phyloP scores from a whole-genome alignment of 1,140 invertebrate species.

The Drosophila prosaltans region DNA sequence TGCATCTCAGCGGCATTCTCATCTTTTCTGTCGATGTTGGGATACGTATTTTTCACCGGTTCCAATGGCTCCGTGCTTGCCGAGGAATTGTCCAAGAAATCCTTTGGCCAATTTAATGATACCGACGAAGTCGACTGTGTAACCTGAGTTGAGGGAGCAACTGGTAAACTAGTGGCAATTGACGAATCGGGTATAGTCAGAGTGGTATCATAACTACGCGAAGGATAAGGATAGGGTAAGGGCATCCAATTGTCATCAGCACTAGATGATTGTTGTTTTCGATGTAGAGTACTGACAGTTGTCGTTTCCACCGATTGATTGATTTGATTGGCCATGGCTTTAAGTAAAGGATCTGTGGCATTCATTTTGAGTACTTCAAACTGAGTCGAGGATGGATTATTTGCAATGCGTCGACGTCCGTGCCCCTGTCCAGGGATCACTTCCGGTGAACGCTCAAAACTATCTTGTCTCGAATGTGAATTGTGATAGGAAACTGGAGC shows the following conservation, averaged over 20 bases:
- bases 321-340: slow-evolving; percentile 59
- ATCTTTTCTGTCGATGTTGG: slow-evolving; percentile 52
- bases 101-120: slow-evolving; percentile 70
- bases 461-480: slow-evolving; percentile 30
- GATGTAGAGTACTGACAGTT: slow-evolving; percentile 5
- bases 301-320: slow-evolving; percentile 65
- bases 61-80: slow-evolving; percentile 45
- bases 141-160: slow-evolving; percentile 20
- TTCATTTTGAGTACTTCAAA: slow-evolving; percentile 45
- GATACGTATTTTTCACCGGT: neutral
- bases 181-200: slow-evolving; percentile 33
- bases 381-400: slow-evolving; percentile 16
- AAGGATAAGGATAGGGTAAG: slow-evolving; percentile 58
- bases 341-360: slow-evolving; percentile 44
- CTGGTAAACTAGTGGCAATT: slow-evolving; percentile 23
- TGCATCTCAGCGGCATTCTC: slow-evolving; percentile 51
- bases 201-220: slow-evolving; percentile 57
- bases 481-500: slow-evolving; percentile 41
- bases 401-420: slow-evolving; percentile 47
- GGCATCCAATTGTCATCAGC: slow-evolving; percentile 69
- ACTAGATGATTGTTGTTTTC: slow-evolving; percentile 13
- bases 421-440: slow-evolving; percentile 4
- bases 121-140: slow-evolving; percentile 46
- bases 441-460: slow-evolving; percentile 55
- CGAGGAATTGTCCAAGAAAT: slow-evolving; percentile 58